Conservation (phyloP, 2,888 invertebrate genomes). For the Cerastis leucographa region DNA sequence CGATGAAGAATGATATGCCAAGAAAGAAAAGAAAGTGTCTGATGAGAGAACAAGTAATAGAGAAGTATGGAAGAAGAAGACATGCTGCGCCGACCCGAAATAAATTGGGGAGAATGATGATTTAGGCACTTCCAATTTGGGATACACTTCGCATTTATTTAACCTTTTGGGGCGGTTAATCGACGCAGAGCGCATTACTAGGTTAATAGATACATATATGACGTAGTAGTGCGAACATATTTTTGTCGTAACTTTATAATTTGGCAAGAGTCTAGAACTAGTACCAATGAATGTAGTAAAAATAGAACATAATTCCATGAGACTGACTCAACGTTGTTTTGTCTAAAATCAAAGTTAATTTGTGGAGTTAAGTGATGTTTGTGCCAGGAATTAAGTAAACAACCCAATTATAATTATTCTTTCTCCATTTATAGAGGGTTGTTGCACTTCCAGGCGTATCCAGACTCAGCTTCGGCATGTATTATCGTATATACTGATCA, state of each 20-base stretch:
- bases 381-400: constrained; percentile 9
- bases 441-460: constrained; percentile 9
- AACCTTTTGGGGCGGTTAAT: constrained; percentile 56
- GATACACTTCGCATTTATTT: constrained; percentile 5
- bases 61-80: too few species aligned
- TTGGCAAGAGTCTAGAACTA: constrained; percentile 85
- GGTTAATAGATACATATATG: constrained; percentile 70
- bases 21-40: too few species aligned
- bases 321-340: constrained; percentile 79
- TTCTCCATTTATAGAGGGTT: background rate
- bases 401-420: background rate
- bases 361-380: constrained; percentile 35
- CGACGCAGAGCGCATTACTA: constrained; percentile 67
- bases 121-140: background rate
- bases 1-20: too few species aligned
- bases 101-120: background rate
- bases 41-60: too few species aligned
- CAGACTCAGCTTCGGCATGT: background rate
- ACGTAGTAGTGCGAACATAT: constrained; percentile 81
- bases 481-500: background rate
- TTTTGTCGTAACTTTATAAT: constrained; percentile 87
- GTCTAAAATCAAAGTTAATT: constrained; percentile 55
- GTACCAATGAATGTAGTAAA: constrained; percentile 82
- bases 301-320: constrained; percentile 86
- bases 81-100: too few species aligned